These are phyloP conservation scores for Saguinus imperator DNA, from an alignment of 2,113 vertebrate species.

Conservation along the genomic window DNA sequence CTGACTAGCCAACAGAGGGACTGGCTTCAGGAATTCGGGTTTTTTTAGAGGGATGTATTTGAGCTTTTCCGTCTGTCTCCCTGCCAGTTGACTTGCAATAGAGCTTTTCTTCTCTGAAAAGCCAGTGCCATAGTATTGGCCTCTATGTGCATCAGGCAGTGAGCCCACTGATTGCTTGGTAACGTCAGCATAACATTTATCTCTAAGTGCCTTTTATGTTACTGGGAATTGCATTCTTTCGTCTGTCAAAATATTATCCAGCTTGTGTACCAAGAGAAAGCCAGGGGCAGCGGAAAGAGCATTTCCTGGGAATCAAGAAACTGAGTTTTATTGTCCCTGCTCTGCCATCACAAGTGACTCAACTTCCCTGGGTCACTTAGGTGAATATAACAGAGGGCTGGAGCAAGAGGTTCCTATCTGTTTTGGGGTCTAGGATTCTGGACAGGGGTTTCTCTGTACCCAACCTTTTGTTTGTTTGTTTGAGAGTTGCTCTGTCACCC, in stretches of 20 bases:
- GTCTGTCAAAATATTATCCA: not conserved
- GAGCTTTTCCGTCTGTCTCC: no score
- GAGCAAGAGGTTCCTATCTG: not conserved
- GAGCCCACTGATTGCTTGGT: no score
- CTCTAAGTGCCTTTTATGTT: not conserved
- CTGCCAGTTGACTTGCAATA: no score
- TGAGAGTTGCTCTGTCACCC: no score
- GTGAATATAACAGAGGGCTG: not conserved
- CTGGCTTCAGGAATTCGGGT: no score
- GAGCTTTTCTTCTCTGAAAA: no score
- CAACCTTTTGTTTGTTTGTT: no score
- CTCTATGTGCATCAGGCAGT: no score
- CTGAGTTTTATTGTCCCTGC: rapidly evolving
- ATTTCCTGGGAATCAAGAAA: not conserved
- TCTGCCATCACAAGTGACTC: not conserved
- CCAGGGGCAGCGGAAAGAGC: not conserved
- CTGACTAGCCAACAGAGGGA: no score
- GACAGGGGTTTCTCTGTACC: not conserved
- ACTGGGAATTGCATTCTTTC: not conserved
- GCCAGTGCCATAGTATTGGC: no score
- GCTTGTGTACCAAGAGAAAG: not conserved
- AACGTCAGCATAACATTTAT: not conserved
- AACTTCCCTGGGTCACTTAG: not conserved
- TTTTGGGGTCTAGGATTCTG: not conserved
- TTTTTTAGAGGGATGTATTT: no score